Conservation (phyloP, 2,113 vertebrate species). For the Lepidiolamprologus cunningtoni region DNA sequence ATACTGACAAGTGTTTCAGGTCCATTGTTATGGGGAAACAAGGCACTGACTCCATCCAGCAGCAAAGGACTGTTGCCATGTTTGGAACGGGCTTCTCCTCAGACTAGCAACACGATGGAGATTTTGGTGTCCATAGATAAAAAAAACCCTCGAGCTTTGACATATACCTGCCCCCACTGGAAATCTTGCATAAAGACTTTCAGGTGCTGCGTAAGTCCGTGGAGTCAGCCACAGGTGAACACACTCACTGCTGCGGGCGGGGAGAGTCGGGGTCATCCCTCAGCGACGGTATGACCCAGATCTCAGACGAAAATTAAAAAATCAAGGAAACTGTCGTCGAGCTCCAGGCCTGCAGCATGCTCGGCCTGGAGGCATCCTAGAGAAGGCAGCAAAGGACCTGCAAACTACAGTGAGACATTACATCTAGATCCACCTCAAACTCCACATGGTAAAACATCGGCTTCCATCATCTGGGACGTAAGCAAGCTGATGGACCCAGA, state of each 20-base stretch:
- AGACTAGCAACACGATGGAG: not conserved
- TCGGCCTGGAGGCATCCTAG: not conserved
- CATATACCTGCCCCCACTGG: not conserved
- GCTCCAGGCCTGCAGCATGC: not conserved
- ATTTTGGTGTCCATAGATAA: not conserved
- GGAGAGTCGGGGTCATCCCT: not conserved
- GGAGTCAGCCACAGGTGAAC: not conserved
- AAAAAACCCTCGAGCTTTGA: accelerated
- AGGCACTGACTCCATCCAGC: not conserved
- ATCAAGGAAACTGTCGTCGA: not conserved
- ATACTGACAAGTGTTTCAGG: not conserved
- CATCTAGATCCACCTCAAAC: not conserved
- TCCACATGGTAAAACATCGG: not conserved
- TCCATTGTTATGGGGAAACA: not conserved
- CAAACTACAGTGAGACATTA: not conserved
- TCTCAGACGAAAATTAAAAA: accelerated
- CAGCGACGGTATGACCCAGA: not conserved
- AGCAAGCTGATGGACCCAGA: not conserved
- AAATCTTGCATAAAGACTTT: not conserved
- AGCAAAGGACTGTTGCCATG: not conserved
- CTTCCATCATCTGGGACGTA: not conserved
- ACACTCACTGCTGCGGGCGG: accelerated
- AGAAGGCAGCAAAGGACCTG: not conserved
- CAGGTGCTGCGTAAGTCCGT: not conserved
- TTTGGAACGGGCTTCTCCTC: not conserved